These are phyloP conservation scores for Puffinus mauretanicus DNA, from an alignment of 2,113 vertebrate species.

Conservation along the genomic window DNA sequence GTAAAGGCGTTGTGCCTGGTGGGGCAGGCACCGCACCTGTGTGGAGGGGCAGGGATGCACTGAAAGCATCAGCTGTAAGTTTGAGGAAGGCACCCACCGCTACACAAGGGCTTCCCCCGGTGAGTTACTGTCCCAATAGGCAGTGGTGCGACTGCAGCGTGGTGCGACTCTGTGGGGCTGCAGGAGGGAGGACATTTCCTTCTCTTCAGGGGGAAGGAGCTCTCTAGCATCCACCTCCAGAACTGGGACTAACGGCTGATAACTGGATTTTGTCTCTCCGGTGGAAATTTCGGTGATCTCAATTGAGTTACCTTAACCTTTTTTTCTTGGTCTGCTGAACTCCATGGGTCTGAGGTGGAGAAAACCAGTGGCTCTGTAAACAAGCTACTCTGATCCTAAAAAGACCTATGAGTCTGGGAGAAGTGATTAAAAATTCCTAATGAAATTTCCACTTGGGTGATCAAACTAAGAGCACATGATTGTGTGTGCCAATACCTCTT, in stretches of 20 bases:
- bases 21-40: background rate
- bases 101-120: background rate
- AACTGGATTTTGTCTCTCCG: background rate
- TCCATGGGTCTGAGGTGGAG: background rate
- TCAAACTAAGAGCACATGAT: background rate
- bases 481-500: background rate
- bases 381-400: background rate
- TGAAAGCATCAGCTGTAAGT: background rate
- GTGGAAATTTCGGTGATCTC: background rate
- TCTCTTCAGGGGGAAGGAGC: background rate
- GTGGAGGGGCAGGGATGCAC: too few relatives aligned
- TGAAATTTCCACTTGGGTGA: background rate
- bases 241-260: background rate
- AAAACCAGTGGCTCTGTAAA: background rate
- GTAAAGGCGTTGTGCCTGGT: background rate
- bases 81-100: background rate
- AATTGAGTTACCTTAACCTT: background rate
- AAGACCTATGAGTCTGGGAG: background rate
- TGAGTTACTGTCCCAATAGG: background rate
- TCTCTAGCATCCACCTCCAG: accelerated
- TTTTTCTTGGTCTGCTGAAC: background rate
- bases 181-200: background rate
- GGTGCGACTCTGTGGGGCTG: accelerated
- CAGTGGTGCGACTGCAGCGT: background rate
- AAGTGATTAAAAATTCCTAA: background rate